These are phyloP conservation scores for Nautilus pompilius DNA, from an alignment of 1,140 invertebrate species.

Conservation along the genomic window DNA sequence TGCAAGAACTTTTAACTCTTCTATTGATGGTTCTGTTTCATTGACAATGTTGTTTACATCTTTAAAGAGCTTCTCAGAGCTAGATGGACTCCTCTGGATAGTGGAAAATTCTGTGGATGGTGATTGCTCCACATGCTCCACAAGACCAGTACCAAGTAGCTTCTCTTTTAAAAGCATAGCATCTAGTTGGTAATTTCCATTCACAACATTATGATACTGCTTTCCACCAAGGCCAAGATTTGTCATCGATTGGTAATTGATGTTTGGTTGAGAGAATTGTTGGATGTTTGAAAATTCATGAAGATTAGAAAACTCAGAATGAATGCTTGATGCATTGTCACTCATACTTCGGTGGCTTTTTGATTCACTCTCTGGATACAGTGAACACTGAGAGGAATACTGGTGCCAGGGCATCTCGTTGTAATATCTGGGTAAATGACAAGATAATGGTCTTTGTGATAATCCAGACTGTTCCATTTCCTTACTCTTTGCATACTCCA, in stretches of 20 bases:
- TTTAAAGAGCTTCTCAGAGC: not conserved
- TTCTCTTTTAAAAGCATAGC: constrained; percentile 41
- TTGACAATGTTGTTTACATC: not conserved
- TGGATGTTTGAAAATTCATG: not conserved
- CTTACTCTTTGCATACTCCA: not conserved
- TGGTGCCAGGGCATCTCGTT: not conserved
- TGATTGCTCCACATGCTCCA: constrained; percentile 25
- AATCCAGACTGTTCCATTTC: not conserved
- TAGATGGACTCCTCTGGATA: not conserved
- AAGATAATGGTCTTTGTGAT: not conserved
- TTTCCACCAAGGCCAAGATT: constrained; percentile 3
- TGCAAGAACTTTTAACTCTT: constrained; percentile 38
- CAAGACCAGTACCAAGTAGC: constrained; percentile 40
- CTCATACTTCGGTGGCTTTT: no score
- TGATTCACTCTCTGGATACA: not conserved
- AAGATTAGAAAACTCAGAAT: not conserved
- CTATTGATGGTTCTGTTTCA: constrained; percentile 15
- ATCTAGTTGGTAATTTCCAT: constrained; percentile 45
- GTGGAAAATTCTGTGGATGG: not conserved
- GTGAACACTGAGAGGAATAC: not conserved
- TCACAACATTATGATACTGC: constrained; percentile 12
- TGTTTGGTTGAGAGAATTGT: not conserved
- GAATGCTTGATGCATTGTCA: no score
- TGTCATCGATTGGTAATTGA: constrained; percentile 6
- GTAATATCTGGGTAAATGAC: not conserved